Base-by-base conservation (phyloP, 2,797 vertebrate species). In the Borostomias antarcticus region DNA sequence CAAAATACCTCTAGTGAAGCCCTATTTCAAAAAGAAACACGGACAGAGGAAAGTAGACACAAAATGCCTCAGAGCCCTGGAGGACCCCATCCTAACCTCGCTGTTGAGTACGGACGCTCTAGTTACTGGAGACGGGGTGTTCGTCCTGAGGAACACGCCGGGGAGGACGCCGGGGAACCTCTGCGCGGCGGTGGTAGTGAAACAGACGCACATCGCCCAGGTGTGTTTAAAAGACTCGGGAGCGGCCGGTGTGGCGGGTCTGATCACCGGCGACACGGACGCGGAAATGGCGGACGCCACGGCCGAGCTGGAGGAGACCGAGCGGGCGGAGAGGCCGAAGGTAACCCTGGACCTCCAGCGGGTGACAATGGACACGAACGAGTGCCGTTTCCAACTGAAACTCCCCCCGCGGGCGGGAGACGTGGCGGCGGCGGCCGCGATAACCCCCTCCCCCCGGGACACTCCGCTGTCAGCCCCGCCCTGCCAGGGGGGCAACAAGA, bases 21-120 rank as follows among this genome's bases (percentile, higher is more conserved):
- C 96, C 21, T 96, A 92, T 85, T 98, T 98, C 79, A 98, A 98
- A 85, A 99, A 99, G 91, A 98, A 98, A 75, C 94, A 90, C 57
- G 84, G 82, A 47, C 92, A 89, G 80, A 98, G 96, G 84, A 94
- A 96, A 66, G 69, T 99, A 75, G 93, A 94, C 62, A 50, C 94
- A 0, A 94, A 96, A 82, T 93, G 95, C 25, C 85, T 98, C 23
- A 92, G 94, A 30, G 94, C 96, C 67, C 75, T 98, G 81, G 86
- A 93, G 87, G 89, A 95, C 47, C 96, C 96, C 0, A 95, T 98
- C 66, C 92, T 99, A 35, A 96, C 91, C 75, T 95, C 94, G 60
- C 71, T 98, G 58, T 84, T 99, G 64, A 94, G 93, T 75, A 88
- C 94, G 1, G 95, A 95, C 9, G 85, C 94, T 8, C 88, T 98